Evolutionary conservation across 2,888 invertebrate species (phyloP).

Genomic region (Hemicrepidius hirtus): DNA sequence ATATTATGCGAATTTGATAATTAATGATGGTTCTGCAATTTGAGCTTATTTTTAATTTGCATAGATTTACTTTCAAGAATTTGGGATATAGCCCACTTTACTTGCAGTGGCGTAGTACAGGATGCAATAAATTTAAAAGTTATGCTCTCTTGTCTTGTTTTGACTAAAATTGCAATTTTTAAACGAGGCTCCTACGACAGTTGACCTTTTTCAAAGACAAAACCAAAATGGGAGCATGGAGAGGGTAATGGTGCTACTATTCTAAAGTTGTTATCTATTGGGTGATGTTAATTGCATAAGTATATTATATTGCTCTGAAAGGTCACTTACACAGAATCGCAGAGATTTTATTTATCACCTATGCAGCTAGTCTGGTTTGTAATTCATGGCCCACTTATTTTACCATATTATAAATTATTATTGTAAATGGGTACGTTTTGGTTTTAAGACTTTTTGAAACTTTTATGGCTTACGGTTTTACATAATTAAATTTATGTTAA

Average conservation of each 20-base stretch:
- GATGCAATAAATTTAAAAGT: conserved; percentile 13
- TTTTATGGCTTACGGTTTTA: too few relatives aligned
- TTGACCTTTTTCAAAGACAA: background rate
- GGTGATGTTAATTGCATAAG: conserved; percentile 18
- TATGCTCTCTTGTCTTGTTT: background rate
- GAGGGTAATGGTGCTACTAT: background rate
- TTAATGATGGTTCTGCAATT: conserved; percentile 44
- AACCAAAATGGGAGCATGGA: background rate
- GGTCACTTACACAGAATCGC: conserved; percentile 11
- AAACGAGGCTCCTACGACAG: background rate
- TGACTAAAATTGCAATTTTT: too few relatives aligned
- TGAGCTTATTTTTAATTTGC: conserved; percentile 25
- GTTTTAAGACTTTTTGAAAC: too few relatives aligned
- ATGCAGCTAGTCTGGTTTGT: conserved; percentile 9
- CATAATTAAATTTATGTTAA: too few relatives aligned
- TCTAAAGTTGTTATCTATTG: background rate
- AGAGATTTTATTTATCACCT: background rate
- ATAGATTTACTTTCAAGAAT: conserved; percentile 47
- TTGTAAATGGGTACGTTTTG: too few relatives aligned
- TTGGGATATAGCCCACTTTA: conserved; percentile 35
- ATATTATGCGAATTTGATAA: conserved; percentile 51
- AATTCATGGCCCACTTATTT: conserved; percentile 5
- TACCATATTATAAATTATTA: too few relatives aligned
- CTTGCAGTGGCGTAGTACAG: conserved; percentile 24
- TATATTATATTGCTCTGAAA: background rate